Evolutionary conservation across 2,113 vertebrate genomes (phyloP).

Genomic region (rat (Rattus norvegicus)): GRCr8 NC_086037.1:68093501-68094000

Average conservation of each 20-base stretch:
- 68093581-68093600: slow-evolving; percentile 12
- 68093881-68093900: fast-evolving
- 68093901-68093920: no score
- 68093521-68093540: neutral
- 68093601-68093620: slow-evolving; percentile 18
- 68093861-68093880: neutral
- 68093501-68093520: fast-evolving
- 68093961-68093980: neutral
- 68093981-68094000: neutral
- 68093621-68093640: neutral
- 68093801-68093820: neutral
- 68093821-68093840: fast-evolving
- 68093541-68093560: neutral
- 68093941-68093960: neutral
- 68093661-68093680: neutral
- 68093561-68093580: neutral
- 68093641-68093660: neutral
- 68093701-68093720: fast-evolving
- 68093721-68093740: fast-evolving
- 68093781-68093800: fast-evolving
- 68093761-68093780: neutral
- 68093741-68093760: fast-evolving
- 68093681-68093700: neutral
- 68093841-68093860: no score
- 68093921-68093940: neutral